Evolutionary conservation across 2,797 vertebrate species (phyloP).

Genomic region (Tapirus indicus): DNA sequence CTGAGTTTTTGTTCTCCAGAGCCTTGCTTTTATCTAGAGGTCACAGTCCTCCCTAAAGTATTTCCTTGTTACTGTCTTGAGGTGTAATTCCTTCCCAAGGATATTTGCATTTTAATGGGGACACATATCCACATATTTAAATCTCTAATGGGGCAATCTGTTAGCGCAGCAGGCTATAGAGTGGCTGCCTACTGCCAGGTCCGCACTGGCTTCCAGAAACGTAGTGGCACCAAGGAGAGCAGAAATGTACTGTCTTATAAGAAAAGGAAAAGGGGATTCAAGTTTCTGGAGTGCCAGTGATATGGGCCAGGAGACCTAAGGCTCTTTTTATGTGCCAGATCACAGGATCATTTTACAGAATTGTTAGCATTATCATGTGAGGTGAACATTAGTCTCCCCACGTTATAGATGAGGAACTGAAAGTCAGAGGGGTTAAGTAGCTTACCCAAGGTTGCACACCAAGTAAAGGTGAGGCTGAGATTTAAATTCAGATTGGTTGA

Average conservation of each 20-base stretch:
- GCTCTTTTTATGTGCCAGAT: not conserved
- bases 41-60: not conserved
- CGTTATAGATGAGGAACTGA: not conserved
- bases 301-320: too few relatives aligned
- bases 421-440: not conserved
- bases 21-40: not conserved
- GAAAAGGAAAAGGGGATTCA: not conserved
- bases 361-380: not conserved
- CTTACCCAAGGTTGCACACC: not conserved
- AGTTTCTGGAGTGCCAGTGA: not conserved
- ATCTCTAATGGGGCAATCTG: not conserved
- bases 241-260: not conserved
- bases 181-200: not conserved
- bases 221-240: not conserved
- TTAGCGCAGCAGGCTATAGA: not conserved
- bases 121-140: not conserved
- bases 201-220: not conserved
- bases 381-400: not conserved
- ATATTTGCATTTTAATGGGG: not conserved
- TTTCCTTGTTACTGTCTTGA: not conserved
- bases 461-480: not conserved
- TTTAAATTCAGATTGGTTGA: not conserved
- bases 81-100: not conserved
- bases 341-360: not conserved
- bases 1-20: not conserved